Evolutionary conservation across 2,113 vertebrate species (phyloP).

Genomic region (Cebidichthys violaceus): DNA sequence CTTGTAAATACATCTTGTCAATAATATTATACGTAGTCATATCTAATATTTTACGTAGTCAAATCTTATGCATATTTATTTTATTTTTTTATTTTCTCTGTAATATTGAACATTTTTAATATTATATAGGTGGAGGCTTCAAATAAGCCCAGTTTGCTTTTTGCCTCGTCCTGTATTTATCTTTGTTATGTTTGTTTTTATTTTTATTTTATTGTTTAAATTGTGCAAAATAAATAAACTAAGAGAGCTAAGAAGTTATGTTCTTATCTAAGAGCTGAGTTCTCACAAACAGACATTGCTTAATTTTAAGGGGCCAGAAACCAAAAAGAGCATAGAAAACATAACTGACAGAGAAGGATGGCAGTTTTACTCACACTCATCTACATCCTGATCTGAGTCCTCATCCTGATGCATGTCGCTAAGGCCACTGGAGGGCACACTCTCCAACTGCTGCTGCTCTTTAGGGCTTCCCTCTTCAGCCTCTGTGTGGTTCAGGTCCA

Average conservation of each 20-base stretch:
- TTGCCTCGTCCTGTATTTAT: constrained; percentile 71
- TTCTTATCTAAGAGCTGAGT: neutral
- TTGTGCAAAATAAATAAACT: no score
- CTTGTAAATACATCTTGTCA: no score
- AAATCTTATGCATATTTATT: no score
- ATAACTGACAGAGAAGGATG: neutral
- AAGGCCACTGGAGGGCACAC: constrained; percentile 61
- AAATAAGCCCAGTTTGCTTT: no score
- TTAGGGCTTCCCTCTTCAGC: constrained; percentile 27
- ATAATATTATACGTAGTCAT: no score
- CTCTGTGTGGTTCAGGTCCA: constrained; percentile 79
- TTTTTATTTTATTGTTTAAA: neutral
- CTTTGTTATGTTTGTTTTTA: neutral
- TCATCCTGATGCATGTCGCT: constrained; percentile 41
- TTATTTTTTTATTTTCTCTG: no score
- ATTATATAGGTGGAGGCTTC: no score
- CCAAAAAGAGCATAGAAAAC: neutral
- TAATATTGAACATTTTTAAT: no score
- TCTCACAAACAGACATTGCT: neutral
- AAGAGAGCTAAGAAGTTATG: neutral
- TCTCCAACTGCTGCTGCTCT: constrained; percentile 32
- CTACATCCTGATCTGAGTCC: constrained; percentile 37
- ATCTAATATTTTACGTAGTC: no score
- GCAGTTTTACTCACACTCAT: constrained; percentile 61
- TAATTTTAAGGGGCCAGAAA: neutral